These are phyloP conservation scores for Lamprotornis superbus DNA, from an alignment of 2,113 vertebrate species.

Conservation along the genomic window DNA sequence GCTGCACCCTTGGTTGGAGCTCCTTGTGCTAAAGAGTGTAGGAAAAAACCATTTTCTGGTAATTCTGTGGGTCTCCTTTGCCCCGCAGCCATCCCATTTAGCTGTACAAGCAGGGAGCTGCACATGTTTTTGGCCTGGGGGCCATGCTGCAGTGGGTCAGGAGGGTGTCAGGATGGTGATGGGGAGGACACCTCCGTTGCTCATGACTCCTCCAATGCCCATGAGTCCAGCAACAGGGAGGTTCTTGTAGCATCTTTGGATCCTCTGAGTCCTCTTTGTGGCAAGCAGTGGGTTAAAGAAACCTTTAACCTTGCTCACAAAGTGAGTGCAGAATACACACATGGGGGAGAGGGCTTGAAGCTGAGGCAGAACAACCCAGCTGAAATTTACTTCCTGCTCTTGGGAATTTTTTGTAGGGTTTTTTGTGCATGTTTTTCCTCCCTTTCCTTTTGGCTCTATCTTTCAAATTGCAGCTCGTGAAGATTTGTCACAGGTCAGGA, in stretches of 20 bases:
- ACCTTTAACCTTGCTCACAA: neutral
- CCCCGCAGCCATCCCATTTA: neutral
- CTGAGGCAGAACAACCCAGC: neutral
- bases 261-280: neutral
- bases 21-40: neutral
- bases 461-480: neutral
- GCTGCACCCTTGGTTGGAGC: neutral
- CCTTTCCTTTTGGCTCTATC: neutral
- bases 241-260: neutral
- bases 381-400: neutral
- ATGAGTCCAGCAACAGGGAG: neutral
- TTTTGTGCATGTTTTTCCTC: neutral
- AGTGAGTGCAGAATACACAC: neutral
- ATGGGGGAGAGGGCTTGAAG: neutral
- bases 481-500: conserved; percentile 43
- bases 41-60: neutral
- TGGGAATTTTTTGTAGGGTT: neutral
- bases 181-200: accelerated
- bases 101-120: neutral
- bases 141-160: neutral
- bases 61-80: neutral
- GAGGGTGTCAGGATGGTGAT: neutral
- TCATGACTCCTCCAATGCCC: neutral
- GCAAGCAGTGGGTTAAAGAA: neutral
- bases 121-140: accelerated